Percentiles rank a stretch among this genome's conserved stretches.
Conservation (phyloP, 2,888 invertebrate species). For the Pyrochroa serraticornis region DNA sequence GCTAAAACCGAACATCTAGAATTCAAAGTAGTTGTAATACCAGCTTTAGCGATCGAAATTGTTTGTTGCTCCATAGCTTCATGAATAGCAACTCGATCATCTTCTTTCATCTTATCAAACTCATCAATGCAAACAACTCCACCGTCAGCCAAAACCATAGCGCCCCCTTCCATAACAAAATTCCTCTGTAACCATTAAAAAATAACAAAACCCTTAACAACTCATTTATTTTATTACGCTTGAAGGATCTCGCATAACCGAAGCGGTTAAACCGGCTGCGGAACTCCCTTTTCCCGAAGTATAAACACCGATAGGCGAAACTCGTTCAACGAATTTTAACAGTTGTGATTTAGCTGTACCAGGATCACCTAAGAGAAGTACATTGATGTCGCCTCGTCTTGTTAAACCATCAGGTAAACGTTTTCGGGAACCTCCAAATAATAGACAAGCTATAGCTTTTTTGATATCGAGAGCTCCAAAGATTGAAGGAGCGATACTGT, state of each 20-base stretch:
- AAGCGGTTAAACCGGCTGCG: conserved; percentile 98
- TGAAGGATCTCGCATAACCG: conserved; percentile 91
- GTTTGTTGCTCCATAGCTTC: conserved; percentile 99
- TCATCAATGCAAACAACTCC: conserved; percentile 99
- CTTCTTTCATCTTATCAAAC: conserved; percentile 99
- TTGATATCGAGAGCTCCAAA: conserved; percentile 94
- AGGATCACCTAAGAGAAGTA: conserved; percentile 94
- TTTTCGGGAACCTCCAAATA: conserved; percentile 92
- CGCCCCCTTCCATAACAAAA: conserved; percentile 98
- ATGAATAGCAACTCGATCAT: conserved; percentile 98
- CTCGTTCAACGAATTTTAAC: conserved; percentile 95
- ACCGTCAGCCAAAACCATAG: conserved; percentile 99
- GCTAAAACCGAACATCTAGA: conserved; percentile 98
- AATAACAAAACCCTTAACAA: conserved; percentile 19
- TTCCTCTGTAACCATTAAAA: conserved; percentile 71
- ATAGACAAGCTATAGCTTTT: conserved; percentile 91
- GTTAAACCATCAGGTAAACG: conserved; percentile 93
- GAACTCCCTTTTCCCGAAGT: conserved; percentile 99
- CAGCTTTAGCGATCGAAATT: conserved; percentile 99
- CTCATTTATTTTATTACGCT: conserved; percentile 67
- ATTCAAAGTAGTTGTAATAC: conserved; percentile 97
- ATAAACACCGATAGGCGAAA: conserved; percentile 93
- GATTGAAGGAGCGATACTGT: conserved; percentile 96
- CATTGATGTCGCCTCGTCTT: conserved; percentile 95
- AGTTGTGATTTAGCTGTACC: conserved; percentile 99